Evolutionary conservation across 2,888 invertebrate genomes (phyloP).

Genomic region (Latrodectus hesperus): DNA sequence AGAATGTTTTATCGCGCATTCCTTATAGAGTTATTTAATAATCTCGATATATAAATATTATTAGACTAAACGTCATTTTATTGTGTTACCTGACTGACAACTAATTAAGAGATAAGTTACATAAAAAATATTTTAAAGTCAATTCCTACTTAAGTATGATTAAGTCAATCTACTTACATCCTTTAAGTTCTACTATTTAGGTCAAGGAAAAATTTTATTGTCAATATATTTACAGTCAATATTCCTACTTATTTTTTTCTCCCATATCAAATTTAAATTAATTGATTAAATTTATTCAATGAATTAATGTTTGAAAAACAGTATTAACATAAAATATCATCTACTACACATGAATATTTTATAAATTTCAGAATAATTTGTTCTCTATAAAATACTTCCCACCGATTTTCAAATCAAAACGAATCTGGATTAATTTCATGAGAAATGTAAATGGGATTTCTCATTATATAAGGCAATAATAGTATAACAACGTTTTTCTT

Average conservation of each 20-base stretch:
- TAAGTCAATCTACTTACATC: background rate
- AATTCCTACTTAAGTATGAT: background rate
- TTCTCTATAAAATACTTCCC: background rate
- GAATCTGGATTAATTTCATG: background rate
- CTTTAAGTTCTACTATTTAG: background rate
- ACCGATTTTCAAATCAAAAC: background rate
- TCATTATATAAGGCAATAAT: background rate
- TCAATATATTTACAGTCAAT: no score
- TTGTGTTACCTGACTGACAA: background rate
- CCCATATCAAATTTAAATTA: background rate
- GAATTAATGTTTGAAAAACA: background rate
- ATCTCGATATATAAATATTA: no score
- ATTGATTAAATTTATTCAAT: background rate
- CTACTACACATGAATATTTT: background rate
- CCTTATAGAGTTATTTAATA: no score
- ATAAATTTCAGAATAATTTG: background rate
- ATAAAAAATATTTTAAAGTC: background rate
- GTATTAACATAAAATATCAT: background rate
- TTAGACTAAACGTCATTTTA: background rate
- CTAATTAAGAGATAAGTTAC: background rate
- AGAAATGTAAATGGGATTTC: background rate
- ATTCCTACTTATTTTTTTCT: no score
- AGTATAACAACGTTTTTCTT: background rate
- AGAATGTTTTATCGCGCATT: no score
- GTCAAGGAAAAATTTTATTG: background rate